These are phyloP conservation scores for Fukomys damarensis DNA, from an alignment of 2,113 vertebrate genomes.

Conservation along the genomic window DNA sequence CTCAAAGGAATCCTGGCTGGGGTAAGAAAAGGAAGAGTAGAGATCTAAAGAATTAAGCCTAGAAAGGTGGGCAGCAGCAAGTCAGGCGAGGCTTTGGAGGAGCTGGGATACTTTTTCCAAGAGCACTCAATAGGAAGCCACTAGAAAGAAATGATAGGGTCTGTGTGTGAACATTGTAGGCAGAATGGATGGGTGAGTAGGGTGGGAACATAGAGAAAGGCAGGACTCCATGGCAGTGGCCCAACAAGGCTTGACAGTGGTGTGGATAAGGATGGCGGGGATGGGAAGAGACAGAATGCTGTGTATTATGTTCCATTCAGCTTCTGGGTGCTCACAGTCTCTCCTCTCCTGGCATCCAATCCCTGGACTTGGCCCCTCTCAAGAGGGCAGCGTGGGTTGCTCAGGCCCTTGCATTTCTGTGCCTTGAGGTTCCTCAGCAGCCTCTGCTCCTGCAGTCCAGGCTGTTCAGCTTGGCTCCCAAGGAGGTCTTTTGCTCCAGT, in stretches of 20 bases:
- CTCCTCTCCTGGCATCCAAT: constrained; percentile 75
- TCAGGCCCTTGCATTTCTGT: not conserved
- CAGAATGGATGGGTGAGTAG: not conserved
- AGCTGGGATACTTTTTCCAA: not conserved
- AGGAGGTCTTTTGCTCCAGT: constrained; percentile 80
- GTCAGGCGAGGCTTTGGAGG: not conserved
- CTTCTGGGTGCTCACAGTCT: constrained; percentile 24
- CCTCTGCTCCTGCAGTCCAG: not conserved
- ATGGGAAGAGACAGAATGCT: not conserved
- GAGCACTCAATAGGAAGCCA: not conserved
- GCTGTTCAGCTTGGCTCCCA: constrained; percentile 61
- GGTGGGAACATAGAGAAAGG: not conserved
- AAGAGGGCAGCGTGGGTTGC: constrained; percentile 70
- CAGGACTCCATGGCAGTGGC: not conserved
- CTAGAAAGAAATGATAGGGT: not conserved
- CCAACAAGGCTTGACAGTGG: not conserved
- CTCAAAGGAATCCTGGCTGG: not conserved
- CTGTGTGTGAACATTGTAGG: not conserved
- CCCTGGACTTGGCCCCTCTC: constrained; percentile 86
- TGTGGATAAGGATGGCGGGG: not conserved
- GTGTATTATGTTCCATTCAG: not conserved
- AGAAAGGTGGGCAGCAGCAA: not conserved
- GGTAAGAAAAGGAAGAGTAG: not conserved
- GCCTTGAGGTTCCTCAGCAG: constrained; percentile 40
- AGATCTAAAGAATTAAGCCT: not conserved